These are phyloP conservation scores for Eptesicus fuscus DNA, from an alignment of 2,113 vertebrate genomes.

Conservation along the genomic window DNA sequence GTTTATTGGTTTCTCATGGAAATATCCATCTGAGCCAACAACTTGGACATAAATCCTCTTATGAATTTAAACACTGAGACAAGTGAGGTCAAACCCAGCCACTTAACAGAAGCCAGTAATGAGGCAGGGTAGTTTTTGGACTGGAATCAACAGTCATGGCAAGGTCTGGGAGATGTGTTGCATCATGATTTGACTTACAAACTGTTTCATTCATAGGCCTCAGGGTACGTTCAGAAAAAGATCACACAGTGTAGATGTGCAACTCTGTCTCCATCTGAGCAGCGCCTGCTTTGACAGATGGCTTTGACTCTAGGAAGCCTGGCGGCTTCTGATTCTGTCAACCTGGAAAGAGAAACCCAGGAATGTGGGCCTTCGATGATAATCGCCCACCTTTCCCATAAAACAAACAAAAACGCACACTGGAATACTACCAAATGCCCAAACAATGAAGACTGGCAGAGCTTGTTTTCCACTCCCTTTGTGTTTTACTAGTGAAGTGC, in stretches of 20 bases:
- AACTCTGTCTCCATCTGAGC: background rate
- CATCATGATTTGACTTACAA: background rate
- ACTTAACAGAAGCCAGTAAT: background rate
- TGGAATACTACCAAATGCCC: background rate
- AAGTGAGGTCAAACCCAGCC: background rate
- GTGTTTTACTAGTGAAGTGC: background rate
- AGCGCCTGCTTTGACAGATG: constrained; percentile 25
- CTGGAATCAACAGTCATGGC: background rate
- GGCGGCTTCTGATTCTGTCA: background rate
- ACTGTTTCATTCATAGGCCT: constrained; percentile 19
- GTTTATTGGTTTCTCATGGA: background rate
- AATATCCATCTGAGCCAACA: background rate
- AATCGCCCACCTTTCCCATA: background rate
- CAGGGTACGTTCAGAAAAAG: background rate
- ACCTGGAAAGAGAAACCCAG: constrained; percentile 8
- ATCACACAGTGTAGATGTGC: background rate
- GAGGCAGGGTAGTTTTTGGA: background rate
- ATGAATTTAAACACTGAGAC: background rate
- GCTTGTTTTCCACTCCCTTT: background rate
- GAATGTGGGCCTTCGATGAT: background rate
- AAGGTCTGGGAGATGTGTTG: background rate
- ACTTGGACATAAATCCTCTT: background rate
- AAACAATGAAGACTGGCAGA: background rate
- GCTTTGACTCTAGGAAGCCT: constrained; percentile 22
- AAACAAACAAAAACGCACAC: background rate